Evolutionary conservation across 2,797 vertebrate species (phyloP).

Genomic region (Dromococcyx pavoninus): DNA sequence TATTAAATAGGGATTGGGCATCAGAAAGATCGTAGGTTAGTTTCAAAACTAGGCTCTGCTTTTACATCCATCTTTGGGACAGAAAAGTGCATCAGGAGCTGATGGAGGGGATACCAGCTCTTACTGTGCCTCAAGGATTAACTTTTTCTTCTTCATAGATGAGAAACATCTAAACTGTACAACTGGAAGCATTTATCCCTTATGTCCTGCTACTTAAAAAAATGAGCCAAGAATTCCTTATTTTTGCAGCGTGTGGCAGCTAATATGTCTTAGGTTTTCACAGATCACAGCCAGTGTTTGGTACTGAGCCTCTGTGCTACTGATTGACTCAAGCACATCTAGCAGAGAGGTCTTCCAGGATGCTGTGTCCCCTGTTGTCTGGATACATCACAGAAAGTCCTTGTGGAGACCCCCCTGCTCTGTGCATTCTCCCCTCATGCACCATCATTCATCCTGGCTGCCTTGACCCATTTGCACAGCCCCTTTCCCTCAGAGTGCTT

Average conservation of each 20-base stretch:
- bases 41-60: neutral
- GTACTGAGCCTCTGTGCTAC: neutral
- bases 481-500: neutral
- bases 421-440: rapidly evolving
- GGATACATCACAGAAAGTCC: neutral
- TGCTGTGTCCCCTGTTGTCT: neutral
- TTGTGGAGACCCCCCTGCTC: neutral
- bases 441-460: neutral
- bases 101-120: neutral
- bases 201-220: neutral
- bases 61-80: neutral
- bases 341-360: neutral
- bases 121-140: neutral
- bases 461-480: rapidly evolving
- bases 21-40: neutral
- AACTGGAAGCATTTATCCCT: neutral
- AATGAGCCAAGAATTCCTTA: neutral
- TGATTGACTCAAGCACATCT: neutral
- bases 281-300: neutral
- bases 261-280: neutral
- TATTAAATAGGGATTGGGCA: neutral
- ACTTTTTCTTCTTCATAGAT: neutral
- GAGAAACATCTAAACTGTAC: neutral
- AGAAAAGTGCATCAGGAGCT: neutral
- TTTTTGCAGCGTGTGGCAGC: neutral